Percentiles rank a stretch among this genome's conserved stretches.
Evolutionary conservation across 2,113 vertebrate genomes (phyloP).

Genomic region (Tachysurus vachellii): DNA sequence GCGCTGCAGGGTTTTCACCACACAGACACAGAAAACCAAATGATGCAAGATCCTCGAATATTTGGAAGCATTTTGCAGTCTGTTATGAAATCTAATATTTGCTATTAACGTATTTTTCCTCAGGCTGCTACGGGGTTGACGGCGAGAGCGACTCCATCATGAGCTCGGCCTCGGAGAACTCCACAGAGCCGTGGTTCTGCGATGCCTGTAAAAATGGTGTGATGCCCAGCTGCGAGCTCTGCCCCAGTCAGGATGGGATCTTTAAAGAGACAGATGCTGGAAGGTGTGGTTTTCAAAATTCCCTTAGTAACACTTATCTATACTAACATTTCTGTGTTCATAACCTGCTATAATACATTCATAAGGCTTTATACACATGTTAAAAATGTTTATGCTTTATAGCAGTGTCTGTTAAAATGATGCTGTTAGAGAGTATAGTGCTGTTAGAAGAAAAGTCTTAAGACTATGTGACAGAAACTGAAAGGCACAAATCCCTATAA

Average conservation of each 20-base stretch:
- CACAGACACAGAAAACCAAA: not conserved
- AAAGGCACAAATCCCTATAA: not conserved
- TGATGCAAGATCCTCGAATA: conserved; percentile 15
- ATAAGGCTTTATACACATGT: not conserved
- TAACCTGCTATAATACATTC: not conserved
- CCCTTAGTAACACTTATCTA: not conserved
- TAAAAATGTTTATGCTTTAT: not conserved
- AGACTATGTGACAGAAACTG: not conserved
- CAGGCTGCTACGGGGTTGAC: conserved; percentile 98
- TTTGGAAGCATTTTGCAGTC: conserved; percentile 10
- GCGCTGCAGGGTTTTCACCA: not conserved
- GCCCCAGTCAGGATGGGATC: conserved; percentile 97
- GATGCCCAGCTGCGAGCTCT: conserved; percentile 92
- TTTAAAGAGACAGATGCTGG: conserved; percentile 99
- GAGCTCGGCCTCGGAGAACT: conserved; percentile 98
- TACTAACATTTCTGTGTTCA: not conserved
- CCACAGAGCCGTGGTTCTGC: conserved; percentile 98
- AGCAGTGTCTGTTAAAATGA: not conserved
- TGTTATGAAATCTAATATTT: not conserved
- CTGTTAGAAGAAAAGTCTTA: not conserved
- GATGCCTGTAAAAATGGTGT: conserved; percentile 98
- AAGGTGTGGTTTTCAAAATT: conserved; percentile 75
- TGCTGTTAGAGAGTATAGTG: not conserved
- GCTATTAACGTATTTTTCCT: conserved; percentile 12
- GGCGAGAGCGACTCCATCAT: conserved; percentile 98